A percentile compares a stretch with the other conserved stretches of the same genome.
Evolutionary conservation across 2,888 invertebrate species (phyloP).

Genomic region (Dendrolimus houi): DNA sequence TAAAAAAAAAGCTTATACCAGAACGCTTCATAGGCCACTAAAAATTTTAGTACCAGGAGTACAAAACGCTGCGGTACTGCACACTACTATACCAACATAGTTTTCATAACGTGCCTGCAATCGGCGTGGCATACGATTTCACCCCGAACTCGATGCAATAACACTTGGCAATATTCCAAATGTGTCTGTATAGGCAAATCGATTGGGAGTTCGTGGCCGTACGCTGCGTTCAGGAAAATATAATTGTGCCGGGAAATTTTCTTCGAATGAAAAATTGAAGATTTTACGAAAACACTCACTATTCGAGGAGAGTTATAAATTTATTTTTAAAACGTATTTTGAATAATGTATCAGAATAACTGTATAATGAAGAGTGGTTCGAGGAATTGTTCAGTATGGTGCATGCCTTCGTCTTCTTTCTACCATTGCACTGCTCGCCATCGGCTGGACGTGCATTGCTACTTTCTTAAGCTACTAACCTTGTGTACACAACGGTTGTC

Average conservation of each 20-base stretch:
- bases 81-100: slow-evolving; percentile 4
- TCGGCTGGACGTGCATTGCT: no score
- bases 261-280: slow-evolving; percentile 19
- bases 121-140: slow-evolving; percentile 23
- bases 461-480: no score
- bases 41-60: no score
- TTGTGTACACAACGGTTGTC: no score
- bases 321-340: no score
- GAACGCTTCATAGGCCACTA: no score
- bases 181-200: slow-evolving; percentile 57
- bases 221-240: slow-evolving; percentile 11
- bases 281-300: background rate
- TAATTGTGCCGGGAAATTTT: slow-evolving; percentile 21
- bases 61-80: background rate
- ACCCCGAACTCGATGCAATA: slow-evolving; percentile 48
- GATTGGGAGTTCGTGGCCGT: slow-evolving; percentile 34
- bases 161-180: slow-evolving; percentile 60
- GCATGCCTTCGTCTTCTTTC: no score
- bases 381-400: no score
- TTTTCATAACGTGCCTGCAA: slow-evolving; percentile 32
- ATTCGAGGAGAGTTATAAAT: background rate
- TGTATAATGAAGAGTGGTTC: no score
- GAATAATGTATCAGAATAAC: no score
- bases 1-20: no score
- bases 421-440: no score